Evolutionary conservation across 2,797 vertebrate species (phyloP).

Genomic region (Chrosomus eos): DNA sequence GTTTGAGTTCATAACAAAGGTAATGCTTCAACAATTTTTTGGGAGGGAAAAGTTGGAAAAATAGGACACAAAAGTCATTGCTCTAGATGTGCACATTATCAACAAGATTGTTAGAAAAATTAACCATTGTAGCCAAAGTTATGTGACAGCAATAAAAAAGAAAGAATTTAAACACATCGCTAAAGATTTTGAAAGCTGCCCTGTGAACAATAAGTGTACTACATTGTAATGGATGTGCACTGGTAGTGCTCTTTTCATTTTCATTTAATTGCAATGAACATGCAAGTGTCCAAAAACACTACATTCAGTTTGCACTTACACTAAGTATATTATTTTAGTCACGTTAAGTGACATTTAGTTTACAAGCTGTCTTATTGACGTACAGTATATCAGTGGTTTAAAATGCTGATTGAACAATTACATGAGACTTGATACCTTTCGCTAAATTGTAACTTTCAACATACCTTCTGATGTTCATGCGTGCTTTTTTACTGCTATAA

Average conservation of each 20-base stretch:
- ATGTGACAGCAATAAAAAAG: neutral
- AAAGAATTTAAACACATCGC: neutral
- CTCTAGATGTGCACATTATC: neutral
- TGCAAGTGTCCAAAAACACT: neutral
- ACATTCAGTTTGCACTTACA: neutral
- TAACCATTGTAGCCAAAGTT: neutral
- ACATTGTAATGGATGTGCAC: neutral
- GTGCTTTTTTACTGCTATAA: neutral
- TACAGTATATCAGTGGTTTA: too few relatives aligned
- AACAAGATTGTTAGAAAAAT: neutral
- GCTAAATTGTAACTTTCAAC: neutral
- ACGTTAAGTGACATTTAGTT: neutral
- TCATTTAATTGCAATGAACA: neutral
- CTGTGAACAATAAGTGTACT: neutral
- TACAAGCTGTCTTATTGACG: neutral
- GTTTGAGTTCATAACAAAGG: conserved; percentile 10
- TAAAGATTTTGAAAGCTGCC: neutral
- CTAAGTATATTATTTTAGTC: neutral
- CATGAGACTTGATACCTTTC: too few relatives aligned
- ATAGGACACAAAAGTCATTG: neutral
- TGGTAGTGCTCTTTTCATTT: neutral
- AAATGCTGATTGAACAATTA: too few relatives aligned
- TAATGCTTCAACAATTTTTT: conserved; percentile 3
- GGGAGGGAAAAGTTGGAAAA: too few relatives aligned
- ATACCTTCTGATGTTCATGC: neutral